phyloP scores from a whole-genome alignment of 1,140 invertebrate genomes.

The Solenopsis invicta region DNA sequence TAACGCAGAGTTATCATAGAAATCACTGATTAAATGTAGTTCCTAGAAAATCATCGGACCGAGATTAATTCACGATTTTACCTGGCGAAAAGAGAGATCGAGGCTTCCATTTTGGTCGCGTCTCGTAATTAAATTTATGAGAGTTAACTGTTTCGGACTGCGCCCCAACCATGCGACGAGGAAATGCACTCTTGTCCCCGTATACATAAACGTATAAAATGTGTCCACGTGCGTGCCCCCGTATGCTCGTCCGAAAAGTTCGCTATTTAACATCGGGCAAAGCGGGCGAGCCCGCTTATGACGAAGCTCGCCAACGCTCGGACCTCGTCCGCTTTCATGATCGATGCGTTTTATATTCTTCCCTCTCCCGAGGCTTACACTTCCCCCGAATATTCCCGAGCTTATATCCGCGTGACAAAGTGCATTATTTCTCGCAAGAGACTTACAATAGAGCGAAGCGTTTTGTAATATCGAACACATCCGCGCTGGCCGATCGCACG shows the following conservation, averaged over 20 bases:
- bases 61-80: slow-evolving; percentile 46
- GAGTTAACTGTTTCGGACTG: slow-evolving; percentile 66
- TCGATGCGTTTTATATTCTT: slow-evolving; percentile 30
- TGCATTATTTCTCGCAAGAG: not conserved
- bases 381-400: not conserved
- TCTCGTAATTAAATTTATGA: slow-evolving; percentile 69
- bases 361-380: not conserved
- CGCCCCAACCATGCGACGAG: slow-evolving; percentile 40
- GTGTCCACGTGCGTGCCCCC: slow-evolving; percentile 39
- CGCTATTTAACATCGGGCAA: slow-evolving; percentile 53
- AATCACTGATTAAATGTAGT: slow-evolving; percentile 8
- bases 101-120: slow-evolving; percentile 54
- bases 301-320: not conserved
- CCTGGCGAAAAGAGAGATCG: not conserved
- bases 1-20: slow-evolving; percentile 28
- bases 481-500: not conserved
- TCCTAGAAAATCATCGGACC: slow-evolving; percentile 8
- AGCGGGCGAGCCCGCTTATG: slow-evolving; percentile 6
- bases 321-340: slow-evolving; percentile 1
- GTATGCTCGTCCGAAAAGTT: slow-evolving; percentile 36
- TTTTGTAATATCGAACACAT: not conserved
- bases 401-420: not conserved
- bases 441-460: not conserved
- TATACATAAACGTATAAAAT: slow-evolving; percentile 46
- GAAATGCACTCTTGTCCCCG: slow-evolving; percentile 63